Percentiles rank a stretch among this genome's conserved stretches.
Evolutionary conservation across 2,888 invertebrate species (phyloP).

Genomic region (Exocentrus adspersus): DNA sequence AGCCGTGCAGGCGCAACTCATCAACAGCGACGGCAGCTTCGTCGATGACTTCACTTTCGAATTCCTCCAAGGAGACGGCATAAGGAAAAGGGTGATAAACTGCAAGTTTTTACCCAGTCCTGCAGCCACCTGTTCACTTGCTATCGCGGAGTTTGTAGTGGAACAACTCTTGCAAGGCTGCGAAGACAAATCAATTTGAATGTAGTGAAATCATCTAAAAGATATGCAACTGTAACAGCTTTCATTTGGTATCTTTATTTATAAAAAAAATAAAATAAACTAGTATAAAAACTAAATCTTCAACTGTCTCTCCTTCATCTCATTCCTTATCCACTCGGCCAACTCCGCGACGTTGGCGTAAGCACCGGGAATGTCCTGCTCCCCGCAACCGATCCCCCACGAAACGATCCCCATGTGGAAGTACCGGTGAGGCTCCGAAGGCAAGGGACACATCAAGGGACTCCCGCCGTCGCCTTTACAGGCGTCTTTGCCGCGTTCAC

Average conservation of each 20-base stretch:
- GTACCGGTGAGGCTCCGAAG: constrained; percentile 64
- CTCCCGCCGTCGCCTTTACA: constrained; percentile 63
- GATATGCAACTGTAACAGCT: too few species aligned
- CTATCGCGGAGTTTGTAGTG: constrained; percentile 87
- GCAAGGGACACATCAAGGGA: constrained; percentile 55
- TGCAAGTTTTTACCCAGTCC: constrained; percentile 96
- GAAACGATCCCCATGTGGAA: constrained; percentile 84
- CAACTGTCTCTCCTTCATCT: constrained; percentile 30
- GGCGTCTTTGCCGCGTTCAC: constrained; percentile 77
- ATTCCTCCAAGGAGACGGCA: constrained; percentile 71
- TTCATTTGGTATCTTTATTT: too few species aligned
- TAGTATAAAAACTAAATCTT: neutral
- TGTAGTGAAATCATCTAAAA: neutral
- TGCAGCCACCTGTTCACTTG: constrained; percentile 93
- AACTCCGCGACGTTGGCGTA: constrained; percentile 78
- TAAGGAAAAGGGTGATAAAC: constrained; percentile 84
- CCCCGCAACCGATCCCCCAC: constrained; percentile 91
- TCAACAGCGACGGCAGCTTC: constrained; percentile 82
- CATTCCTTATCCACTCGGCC: constrained; percentile 75
- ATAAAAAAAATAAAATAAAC: neutral
- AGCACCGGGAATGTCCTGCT: constrained; percentile 77
- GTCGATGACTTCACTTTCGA: constrained; percentile 98
- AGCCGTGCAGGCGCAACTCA: constrained; percentile 94
- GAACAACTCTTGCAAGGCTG: constrained; percentile 32
- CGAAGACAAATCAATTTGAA: neutral